Percentiles rank a stretch among this genome's conserved stretches.
Evolutionary conservation across 2,113 vertebrate species (phyloP).

Genomic region (Archilochus colubris): DNA sequence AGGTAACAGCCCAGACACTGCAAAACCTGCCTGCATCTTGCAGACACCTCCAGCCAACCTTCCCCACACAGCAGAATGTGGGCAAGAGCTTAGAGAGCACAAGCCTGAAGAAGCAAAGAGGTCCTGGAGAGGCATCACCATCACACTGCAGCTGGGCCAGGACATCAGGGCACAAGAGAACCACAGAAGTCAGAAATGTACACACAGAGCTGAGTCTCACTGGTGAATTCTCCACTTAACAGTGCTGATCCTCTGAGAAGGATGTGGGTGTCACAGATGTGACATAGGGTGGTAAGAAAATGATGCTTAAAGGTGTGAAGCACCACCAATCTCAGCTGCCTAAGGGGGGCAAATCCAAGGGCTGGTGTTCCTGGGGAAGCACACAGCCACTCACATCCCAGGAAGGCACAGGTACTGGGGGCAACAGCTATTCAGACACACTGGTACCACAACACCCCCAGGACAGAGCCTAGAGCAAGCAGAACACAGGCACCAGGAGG

Average conservation of each 20-base stretch:
- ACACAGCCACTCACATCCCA: neutral
- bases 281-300: neutral
- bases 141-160: neutral
- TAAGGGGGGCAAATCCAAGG: neutral
- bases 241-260: neutral
- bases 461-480: neutral
- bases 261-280: neutral
- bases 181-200: neutral
- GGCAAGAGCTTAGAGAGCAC: neutral
- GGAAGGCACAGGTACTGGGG: accelerated
- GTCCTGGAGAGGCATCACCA: neutral
- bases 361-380: neutral
- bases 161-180: neutral
- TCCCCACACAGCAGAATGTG: neutral
- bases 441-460: neutral
- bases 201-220: neutral
- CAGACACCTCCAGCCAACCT: neutral
- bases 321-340: neutral
- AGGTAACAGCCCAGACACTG: neutral
- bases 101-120: neutral
- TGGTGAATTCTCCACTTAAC: neutral
- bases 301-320: neutral
- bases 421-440: neutral
- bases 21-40: neutral
- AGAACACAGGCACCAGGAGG: neutral